Conservation (phyloP, 2,888 invertebrate genomes). For the Dorcus hopei region DNA sequence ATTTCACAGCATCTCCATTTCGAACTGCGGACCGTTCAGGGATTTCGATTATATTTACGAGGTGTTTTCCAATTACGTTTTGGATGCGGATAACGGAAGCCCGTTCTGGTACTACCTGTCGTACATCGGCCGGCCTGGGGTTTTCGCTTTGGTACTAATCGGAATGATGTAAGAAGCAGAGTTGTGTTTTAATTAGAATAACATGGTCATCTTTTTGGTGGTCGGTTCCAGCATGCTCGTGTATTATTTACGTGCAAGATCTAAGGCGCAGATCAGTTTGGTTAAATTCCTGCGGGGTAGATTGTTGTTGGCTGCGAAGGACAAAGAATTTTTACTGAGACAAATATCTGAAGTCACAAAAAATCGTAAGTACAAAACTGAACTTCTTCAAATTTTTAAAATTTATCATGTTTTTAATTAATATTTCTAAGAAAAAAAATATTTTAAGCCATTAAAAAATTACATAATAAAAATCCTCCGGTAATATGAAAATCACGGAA, state of each 20-base stretch:
- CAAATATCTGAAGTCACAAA: constrained; percentile 61
- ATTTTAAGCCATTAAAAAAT: no score
- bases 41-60: constrained; percentile 55
- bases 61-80: constrained; percentile 56
- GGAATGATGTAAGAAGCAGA: constrained; percentile 55
- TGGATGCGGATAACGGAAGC: constrained; percentile 51
- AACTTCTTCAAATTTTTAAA: no score
- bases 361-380: constrained; percentile 50
- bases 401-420: no score
- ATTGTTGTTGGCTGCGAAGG: constrained; percentile 64
- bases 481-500: no score
- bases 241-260: constrained; percentile 62
- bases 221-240: constrained; percentile 54
- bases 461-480: no score
- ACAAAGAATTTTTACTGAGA: constrained; percentile 66
- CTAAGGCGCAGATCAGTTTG: constrained; percentile 60
- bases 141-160: constrained; percentile 59
- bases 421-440: no score
- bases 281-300: constrained; percentile 61
- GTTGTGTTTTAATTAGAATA: not conserved
- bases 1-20: constrained; percentile 53
- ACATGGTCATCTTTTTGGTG: not conserved
- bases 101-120: constrained; percentile 50
- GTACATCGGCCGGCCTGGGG: constrained; percentile 59
- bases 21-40: constrained; percentile 65